phyloP scores from a whole-genome alignment of 2,797 vertebrate species.

The Sebastes hopkinsi region DNA sequence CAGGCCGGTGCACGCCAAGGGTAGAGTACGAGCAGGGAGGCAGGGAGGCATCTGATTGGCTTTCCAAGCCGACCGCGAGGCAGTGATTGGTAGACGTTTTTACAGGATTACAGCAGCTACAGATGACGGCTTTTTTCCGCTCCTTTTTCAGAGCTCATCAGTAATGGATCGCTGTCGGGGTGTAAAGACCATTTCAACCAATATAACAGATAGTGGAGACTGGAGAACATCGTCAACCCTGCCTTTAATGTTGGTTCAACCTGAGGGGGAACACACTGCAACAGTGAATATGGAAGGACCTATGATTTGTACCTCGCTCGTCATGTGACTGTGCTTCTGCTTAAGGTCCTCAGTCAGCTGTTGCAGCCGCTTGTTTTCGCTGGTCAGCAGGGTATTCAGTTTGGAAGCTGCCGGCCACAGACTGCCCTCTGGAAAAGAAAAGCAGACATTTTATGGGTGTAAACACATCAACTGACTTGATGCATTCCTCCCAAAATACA shows the following conservation, averaged over 20 bases:
- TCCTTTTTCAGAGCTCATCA: too few species aligned
- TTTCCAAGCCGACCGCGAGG: too few species aligned
- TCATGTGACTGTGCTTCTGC: constrained; percentile 94
- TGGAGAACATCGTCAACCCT: too few species aligned
- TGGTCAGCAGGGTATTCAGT: constrained; percentile 87
- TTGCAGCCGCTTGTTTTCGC: constrained; percentile 89
- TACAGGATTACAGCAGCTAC: too few species aligned
- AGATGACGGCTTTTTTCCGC: too few species aligned
- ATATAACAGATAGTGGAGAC: too few species aligned
- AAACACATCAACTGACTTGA: neutral
- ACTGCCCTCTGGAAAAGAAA: constrained; percentile 66
- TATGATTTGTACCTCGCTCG: constrained; percentile 86
- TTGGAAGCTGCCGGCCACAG: constrained; percentile 72
- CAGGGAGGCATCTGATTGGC: too few species aligned
- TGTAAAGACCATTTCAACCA: too few species aligned
- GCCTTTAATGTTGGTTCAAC: neutral
- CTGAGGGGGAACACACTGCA: neutral
- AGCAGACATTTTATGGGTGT: neutral
- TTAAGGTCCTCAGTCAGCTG: constrained; percentile 91
- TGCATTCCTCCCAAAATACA: neutral
- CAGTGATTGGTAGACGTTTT: too few species aligned
- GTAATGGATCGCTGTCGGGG: too few species aligned
- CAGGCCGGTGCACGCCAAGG: too few species aligned
- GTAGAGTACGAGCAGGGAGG: too few species aligned
- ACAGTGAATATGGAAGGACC: neutral